Conservation (phyloP, 2,113 vertebrate genomes). For the Albula glossodonta region DNA sequence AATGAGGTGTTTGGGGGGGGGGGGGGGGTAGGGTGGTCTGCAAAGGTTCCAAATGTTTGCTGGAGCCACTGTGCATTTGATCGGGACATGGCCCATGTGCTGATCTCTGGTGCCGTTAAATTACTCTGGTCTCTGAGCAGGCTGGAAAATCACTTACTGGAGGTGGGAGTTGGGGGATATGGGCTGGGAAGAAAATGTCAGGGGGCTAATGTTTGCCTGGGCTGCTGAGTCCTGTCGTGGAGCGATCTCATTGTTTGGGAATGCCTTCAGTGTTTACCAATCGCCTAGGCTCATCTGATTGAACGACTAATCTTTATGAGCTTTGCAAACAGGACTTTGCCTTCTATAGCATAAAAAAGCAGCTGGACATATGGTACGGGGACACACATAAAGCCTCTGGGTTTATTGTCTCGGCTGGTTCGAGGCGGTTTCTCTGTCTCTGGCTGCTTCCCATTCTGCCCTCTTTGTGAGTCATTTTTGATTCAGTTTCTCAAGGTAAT, state of each 20-base stretch:
- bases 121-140: constrained; percentile 26
- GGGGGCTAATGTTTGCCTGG: constrained; percentile 65
- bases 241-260: constrained; percentile 72
- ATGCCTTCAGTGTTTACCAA: constrained; percentile 74
- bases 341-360: constrained; percentile 46
- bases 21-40: neutral
- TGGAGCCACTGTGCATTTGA: constrained; percentile 32
- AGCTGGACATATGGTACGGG: constrained; percentile 13
- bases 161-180: constrained; percentile 65
- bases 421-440: constrained; percentile 8
- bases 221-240: constrained; percentile 54
- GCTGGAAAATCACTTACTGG: constrained; percentile 76
- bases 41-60: constrained; percentile 38
- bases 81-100: constrained; percentile 31
- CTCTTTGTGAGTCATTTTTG: neutral
- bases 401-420: constrained; percentile 47
- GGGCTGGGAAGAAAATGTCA: constrained; percentile 25
- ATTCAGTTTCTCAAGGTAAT: constrained; percentile 24
- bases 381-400: neutral
- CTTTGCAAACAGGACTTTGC: constrained; percentile 78
- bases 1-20: constrained; percentile 30
- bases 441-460: neutral
- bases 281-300: constrained; percentile 74
- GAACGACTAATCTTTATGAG: constrained; percentile 76
- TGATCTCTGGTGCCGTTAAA: constrained; percentile 40